Percentiles rank a stretch among this genome's conserved stretches.
Evolutionary conservation across 2,113 vertebrate genomes (phyloP).

Genomic region (Eptatretus burgeri): DNA sequence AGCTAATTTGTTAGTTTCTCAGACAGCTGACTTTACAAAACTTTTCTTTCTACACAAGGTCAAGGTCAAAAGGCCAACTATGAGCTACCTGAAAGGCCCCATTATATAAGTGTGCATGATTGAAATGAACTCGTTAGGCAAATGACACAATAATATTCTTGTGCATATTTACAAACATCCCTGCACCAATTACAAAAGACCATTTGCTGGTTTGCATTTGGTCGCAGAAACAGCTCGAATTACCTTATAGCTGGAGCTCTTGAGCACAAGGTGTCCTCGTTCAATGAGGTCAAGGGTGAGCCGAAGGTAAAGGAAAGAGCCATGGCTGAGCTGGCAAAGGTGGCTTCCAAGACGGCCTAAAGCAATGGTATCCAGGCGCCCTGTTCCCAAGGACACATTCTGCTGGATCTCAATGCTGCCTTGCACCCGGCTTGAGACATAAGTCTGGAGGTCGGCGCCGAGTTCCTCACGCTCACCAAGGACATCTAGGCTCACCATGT

Average conservation of each 20-base stretch:
- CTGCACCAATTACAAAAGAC: no score
- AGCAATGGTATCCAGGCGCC: slow-evolving; percentile 44
- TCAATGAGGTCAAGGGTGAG: slow-evolving; percentile 85
- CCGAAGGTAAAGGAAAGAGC: slow-evolving; percentile 84
- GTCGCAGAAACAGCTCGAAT: no score
- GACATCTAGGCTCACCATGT: slow-evolving; percentile 45
- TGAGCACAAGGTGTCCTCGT: slow-evolving; percentile 68
- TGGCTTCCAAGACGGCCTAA: slow-evolving; percentile 68
- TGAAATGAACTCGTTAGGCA: no score
- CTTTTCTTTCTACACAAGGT: no score
- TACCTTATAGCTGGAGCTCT: slow-evolving; percentile 77
- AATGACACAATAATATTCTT: no score
- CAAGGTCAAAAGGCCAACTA: no score
- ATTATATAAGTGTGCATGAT: no score
- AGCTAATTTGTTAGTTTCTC: no score
- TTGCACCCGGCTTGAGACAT: slow-evolving; percentile 56
- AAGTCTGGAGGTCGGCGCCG: slow-evolving; percentile 46
- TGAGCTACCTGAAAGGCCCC: no score
- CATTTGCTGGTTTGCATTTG: no score
- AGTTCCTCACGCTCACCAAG: slow-evolving; percentile 54
- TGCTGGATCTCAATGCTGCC: slow-evolving; percentile 58
- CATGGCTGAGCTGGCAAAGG: slow-evolving; percentile 60
- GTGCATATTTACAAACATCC: no score
- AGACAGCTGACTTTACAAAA: no score
- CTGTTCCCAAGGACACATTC: slow-evolving; percentile 65